Evolutionary conservation across 2,113 vertebrate genomes (phyloP).

Genomic region (Terrapene triunguis): DNA sequence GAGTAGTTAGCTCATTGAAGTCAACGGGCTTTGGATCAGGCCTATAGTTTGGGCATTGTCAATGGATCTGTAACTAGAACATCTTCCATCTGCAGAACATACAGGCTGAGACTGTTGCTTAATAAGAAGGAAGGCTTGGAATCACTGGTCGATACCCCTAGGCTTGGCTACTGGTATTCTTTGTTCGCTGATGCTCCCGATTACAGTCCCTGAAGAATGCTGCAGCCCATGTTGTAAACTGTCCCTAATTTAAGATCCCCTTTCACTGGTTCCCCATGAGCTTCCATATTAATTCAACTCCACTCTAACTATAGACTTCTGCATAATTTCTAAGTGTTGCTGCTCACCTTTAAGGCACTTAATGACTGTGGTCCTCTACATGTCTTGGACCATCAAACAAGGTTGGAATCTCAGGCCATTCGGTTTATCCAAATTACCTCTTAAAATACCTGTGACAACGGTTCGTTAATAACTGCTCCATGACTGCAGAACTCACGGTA

Average conservation of each 20-base stretch:
- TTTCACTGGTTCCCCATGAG: accelerated
- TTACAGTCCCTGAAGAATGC: not conserved
- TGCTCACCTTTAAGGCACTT: conserved; percentile 52
- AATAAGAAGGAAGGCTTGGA: not conserved
- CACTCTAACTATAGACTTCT: not conserved
- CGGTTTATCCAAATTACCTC: not conserved
- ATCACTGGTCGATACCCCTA: not conserved
- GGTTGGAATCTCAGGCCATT: not conserved
- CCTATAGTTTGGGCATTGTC: not conserved
- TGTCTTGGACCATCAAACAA: not conserved
- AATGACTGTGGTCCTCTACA: conserved; percentile 39
- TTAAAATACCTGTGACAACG: not conserved
- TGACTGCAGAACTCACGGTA: accelerated
- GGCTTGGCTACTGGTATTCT: not conserved
- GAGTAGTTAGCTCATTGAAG: not conserved
- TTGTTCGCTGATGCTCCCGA: not conserved
- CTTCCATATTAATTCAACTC: conserved; percentile 39
- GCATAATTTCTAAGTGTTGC: conserved; percentile 53
- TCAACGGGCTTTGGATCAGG: accelerated
- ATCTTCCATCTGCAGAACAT: not conserved
- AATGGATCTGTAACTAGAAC: not conserved
- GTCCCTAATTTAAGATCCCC: not conserved
- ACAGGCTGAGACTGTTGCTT: not conserved
- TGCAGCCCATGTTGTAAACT: not conserved
- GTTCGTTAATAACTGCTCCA: accelerated